A percentile compares a stretch with the other conserved stretches of the same genome.
Conservation (phyloP, 2,797 vertebrate species). For the Champsocephalus esox region DNA sequence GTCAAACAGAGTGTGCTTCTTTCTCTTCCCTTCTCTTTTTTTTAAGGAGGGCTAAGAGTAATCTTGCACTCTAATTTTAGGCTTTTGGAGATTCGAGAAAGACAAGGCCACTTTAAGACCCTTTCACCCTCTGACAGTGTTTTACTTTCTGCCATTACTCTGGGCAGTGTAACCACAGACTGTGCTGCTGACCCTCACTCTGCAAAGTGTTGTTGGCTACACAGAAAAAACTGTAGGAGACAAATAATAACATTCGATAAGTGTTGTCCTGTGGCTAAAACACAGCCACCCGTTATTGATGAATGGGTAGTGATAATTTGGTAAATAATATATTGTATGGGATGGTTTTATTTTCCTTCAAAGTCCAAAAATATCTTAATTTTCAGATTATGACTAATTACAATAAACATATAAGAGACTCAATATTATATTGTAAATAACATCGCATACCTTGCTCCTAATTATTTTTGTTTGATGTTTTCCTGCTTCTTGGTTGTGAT, state of each 20-base stretch:
- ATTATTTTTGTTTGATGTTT: too few relatives aligned
- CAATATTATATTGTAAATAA: too few relatives aligned
- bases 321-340: too few relatives aligned
- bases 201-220: slow-evolving; percentile 15
- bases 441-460: too few relatives aligned
- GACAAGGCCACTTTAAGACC: slow-evolving; percentile 59
- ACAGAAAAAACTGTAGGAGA: slow-evolving; percentile 15
- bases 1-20: slow-evolving; percentile 36
- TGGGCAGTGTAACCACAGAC: slow-evolving; percentile 39
- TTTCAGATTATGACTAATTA: too few relatives aligned
- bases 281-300: too few relatives aligned
- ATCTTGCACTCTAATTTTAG: slow-evolving; percentile 62
- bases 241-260: slow-evolving; percentile 20
- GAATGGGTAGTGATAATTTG: too few relatives aligned
- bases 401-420: too few relatives aligned
- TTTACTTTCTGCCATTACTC: slow-evolving; percentile 52
- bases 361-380: too few relatives aligned
- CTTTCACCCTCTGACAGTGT: slow-evolving; percentile 54
- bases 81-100: slow-evolving; percentile 51
- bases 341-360: too few relatives aligned
- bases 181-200: slow-evolving; percentile 40
- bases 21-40: slow-evolving; percentile 6
- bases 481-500: too few relatives aligned
- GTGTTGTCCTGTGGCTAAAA: too few relatives aligned
- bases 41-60: slow-evolving; percentile 5